Evolutionary conservation across 2,113 vertebrate genomes (phyloP).

Genomic region (Calidris pugnax): DNA sequence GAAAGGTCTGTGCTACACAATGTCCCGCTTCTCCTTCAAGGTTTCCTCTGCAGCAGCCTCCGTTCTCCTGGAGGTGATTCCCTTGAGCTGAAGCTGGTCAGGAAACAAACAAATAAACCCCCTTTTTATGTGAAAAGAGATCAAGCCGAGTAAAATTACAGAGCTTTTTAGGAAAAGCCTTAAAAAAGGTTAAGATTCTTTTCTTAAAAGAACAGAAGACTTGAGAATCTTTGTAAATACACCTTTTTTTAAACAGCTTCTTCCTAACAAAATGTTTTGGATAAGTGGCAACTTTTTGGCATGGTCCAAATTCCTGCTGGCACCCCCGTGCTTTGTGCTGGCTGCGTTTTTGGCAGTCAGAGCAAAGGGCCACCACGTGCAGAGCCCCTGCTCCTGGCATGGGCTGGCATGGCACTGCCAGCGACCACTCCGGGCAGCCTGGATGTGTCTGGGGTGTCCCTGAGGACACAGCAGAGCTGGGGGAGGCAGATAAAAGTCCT

Average conservation of each 20-base stretch:
- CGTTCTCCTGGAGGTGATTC: neutral
- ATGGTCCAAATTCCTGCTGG: neutral
- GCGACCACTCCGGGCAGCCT: neutral
- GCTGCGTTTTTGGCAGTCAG: neutral
- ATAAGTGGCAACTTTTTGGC: neutral
- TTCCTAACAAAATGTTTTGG: neutral
- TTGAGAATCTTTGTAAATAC: neutral
- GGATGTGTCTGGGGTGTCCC: neutral
- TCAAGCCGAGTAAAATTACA: neutral
- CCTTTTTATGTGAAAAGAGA: neutral
- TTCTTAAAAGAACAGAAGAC: neutral
- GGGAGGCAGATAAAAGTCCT: neutral
- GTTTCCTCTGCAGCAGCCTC: neutral
- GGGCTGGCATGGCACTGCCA: neutral
- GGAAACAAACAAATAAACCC: neutral
- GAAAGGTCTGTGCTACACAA: neutral
- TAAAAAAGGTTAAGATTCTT: neutral
- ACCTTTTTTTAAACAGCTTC: neutral
- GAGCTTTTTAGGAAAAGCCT: neutral
- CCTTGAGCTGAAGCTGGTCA: neutral
- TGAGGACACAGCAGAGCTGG: neutral
- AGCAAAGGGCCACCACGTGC: neutral
- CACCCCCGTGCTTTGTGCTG: neutral
- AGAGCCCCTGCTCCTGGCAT: neutral
- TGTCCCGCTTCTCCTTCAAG: neutral